Conservation (phyloP, 2,888 invertebrate species). For the Aquatica leii region DNA sequence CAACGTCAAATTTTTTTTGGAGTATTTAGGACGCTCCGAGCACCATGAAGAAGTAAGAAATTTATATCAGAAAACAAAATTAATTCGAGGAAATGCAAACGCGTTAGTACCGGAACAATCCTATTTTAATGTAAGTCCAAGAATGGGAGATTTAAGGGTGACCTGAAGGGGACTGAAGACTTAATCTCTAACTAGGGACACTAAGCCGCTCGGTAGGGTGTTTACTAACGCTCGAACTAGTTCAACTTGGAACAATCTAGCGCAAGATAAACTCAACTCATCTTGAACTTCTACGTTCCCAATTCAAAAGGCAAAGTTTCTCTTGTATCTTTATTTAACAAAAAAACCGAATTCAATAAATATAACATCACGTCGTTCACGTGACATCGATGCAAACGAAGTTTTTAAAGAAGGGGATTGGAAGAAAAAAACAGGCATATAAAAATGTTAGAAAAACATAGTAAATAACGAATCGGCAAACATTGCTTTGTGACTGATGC, state of each 20-base stretch:
- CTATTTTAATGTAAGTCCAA: constrained; percentile 34
- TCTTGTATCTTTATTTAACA: background rate
- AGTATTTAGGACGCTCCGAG: too few relatives aligned
- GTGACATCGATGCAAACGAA: constrained; percentile 47
- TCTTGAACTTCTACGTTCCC: constrained; percentile 44
- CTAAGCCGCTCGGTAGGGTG: constrained; percentile 50
- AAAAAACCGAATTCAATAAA: constrained; percentile 21
- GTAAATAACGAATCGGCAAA: constrained; percentile 46
- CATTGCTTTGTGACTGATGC: constrained; percentile 45
- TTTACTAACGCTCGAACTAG: constrained; percentile 46
- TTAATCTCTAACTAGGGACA: constrained; percentile 48
- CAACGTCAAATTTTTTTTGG: too few relatives aligned
- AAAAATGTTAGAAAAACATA: constrained; percentile 41
- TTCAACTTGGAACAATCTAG: constrained; percentile 49
- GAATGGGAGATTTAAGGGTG: constrained; percentile 40
- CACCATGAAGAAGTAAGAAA: too few relatives aligned
- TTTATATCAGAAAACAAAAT: background rate
- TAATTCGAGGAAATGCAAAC: constrained; percentile 21
- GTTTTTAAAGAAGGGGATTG: too few relatives aligned
- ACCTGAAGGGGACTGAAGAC: constrained; percentile 44
- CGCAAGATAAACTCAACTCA: constrained; percentile 50
- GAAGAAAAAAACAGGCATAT: constrained; percentile 46
- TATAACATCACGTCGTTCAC: constrained; percentile 44
- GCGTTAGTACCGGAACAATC: constrained; percentile 27
- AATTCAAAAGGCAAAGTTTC: constrained; percentile 32